Conservation (phyloP, 2,797 vertebrate genomes). For the Silurus aristotelis region DNA sequence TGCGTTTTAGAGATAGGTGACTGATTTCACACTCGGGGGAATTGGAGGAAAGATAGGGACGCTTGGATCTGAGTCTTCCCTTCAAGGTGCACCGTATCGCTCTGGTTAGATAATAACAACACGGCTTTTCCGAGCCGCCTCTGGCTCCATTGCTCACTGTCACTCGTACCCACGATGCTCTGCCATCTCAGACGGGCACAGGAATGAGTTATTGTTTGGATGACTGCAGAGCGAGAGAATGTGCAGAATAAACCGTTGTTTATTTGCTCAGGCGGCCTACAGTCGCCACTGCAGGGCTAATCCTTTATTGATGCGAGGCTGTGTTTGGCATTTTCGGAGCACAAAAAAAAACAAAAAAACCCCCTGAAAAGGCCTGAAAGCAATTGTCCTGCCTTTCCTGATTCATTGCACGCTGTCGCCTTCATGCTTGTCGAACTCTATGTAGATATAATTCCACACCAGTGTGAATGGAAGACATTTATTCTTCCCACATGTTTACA, state of each 20-base stretch:
- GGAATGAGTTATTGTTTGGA: conserved; percentile 45
- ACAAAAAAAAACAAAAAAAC: conserved; percentile 10
- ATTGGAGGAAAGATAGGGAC: conserved; percentile 48
- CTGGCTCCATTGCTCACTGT: conserved; percentile 44
- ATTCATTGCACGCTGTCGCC: conserved; percentile 25
- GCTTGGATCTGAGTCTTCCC: conserved; percentile 29
- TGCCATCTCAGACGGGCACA: conserved; percentile 28
- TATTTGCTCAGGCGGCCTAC: conserved; percentile 35
- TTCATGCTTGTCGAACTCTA: conserved; percentile 18
- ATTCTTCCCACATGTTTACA: conserved; percentile 32
- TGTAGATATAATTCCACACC: conserved; percentile 27
- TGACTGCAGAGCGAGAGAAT: conserved; percentile 34
- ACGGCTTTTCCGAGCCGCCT: conserved; percentile 46
- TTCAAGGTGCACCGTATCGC: conserved; percentile 53
- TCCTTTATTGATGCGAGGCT: conserved; percentile 46
- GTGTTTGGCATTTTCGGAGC: conserved; percentile 33
- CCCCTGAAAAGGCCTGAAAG: not conserved
- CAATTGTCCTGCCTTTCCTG: conserved; percentile 39
- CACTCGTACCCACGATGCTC: conserved; percentile 32
- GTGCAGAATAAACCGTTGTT: conserved; percentile 32
- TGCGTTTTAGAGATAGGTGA: conserved; percentile 56
- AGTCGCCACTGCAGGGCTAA: conserved; percentile 32
- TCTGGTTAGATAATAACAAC: conserved; percentile 54
- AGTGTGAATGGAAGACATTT: conserved; percentile 13
- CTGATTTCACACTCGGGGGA: conserved; percentile 55